phyloP scores from a whole-genome alignment of 2,888 invertebrate species.

The Chydorus sphaericus region DNA sequence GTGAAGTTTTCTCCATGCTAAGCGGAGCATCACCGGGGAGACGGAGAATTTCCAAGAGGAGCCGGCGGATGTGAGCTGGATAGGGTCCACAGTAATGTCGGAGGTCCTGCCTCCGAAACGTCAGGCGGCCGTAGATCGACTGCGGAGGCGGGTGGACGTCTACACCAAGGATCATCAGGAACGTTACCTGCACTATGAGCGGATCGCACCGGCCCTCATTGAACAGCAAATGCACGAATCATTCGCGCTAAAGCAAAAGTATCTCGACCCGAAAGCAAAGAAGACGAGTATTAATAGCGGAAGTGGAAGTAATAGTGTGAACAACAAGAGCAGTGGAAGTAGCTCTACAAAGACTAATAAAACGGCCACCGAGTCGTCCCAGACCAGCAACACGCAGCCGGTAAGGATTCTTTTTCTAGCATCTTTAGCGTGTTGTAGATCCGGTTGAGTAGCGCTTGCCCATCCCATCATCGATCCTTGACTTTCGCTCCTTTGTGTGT shows the following conservation, averaged over 20 bases:
- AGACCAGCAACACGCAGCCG: slow-evolving; percentile 14
- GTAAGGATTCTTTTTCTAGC: slow-evolving; percentile 4
- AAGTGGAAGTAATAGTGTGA: slow-evolving; percentile 40
- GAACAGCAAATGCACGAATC: slow-evolving; percentile 87
- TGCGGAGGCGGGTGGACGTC: slow-evolving; percentile 66
- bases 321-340: not conserved
- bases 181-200: slow-evolving; percentile 74
- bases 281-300: slow-evolving; percentile 55
- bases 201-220: slow-evolving; percentile 69
- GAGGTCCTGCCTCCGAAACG: slow-evolving; percentile 32
- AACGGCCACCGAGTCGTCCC: slow-evolving; percentile 8
- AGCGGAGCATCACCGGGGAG: too few relatives aligned
- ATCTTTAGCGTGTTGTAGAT: not conserved
- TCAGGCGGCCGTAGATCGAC: slow-evolving; percentile 63
- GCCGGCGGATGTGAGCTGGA: slow-evolving; percentile 4
- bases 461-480: slow-evolving; percentile 18
- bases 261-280: slow-evolving; percentile 79
- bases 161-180: slow-evolving; percentile 74
- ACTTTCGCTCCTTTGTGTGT: slow-evolving; percentile 20
- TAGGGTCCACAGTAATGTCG: slow-evolving; percentile 26
- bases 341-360: not conserved
- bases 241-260: slow-evolving; percentile 69
- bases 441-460: too few relatives aligned
- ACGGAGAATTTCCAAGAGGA: too few relatives aligned
- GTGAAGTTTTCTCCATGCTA: too few relatives aligned